phyloP scores from a whole-genome alignment of 2,888 invertebrate genomes.

The Drosophila phalerata region DNA sequence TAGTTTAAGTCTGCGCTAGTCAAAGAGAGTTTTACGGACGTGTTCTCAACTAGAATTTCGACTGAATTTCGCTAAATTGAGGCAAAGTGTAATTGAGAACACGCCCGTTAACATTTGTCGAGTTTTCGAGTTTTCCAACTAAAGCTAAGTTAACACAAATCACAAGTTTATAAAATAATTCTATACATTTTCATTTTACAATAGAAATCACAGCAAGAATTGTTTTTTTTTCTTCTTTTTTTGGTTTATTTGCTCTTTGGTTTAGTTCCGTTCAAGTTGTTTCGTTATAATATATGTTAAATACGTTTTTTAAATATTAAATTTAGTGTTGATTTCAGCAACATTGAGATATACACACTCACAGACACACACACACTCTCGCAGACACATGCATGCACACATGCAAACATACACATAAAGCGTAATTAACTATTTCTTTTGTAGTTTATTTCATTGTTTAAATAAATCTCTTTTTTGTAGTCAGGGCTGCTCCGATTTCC shows the following conservation, averaged over 20 bases:
- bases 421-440: constrained; percentile 35
- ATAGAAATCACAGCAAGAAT: constrained; percentile 82
- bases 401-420: constrained; percentile 46
- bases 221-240: constrained; percentile 45
- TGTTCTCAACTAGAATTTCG: constrained; percentile 29
- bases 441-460: constrained; percentile 23
- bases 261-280: constrained; percentile 34
- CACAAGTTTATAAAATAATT: constrained; percentile 66
- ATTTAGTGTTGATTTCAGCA: constrained; percentile 75
- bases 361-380: constrained; percentile 27
- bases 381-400: constrained; percentile 1
- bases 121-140: constrained; percentile 43
- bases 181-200: constrained; percentile 59
- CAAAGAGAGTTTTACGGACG: constrained; percentile 8
- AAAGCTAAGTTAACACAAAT: constrained; percentile 73
- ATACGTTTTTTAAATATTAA: constrained; percentile 31
- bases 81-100: constrained; percentile 12
- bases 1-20: constrained; percentile 35
- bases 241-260: constrained; percentile 45
- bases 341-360: constrained; percentile 67
- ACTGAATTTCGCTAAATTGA: neutral
- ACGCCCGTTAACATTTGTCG: constrained; percentile 12
- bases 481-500: neutral
- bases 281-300: constrained; percentile 16
- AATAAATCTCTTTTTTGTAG: constrained; percentile 16